Percentiles rank a stretch among this genome's conserved stretches.
These are phyloP conservation scores for Eubucco bourcierii DNA, from an alignment of 2,113 vertebrate genomes.

Conservation along the genomic window DNA sequence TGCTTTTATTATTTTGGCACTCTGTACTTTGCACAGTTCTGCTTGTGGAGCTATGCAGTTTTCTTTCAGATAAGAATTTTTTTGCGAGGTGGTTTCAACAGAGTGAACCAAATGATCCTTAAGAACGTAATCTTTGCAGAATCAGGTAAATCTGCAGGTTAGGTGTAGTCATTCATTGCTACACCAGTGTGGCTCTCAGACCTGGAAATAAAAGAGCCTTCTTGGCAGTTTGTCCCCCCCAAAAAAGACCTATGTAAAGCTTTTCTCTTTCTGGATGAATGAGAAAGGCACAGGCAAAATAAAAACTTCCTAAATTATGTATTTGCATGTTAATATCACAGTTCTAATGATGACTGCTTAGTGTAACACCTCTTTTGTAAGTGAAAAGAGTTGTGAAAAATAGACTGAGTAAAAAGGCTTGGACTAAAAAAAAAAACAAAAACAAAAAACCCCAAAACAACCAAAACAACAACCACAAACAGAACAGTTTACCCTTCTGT, in stretches of 20 bases:
- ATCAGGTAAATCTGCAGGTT: background rate
- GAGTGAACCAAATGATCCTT: background rate
- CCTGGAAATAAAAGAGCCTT: background rate
- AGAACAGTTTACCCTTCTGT: background rate
- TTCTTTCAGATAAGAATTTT: background rate
- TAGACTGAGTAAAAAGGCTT: background rate
- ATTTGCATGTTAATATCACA: background rate
- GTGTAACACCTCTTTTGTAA: background rate
- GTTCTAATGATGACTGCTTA: background rate
- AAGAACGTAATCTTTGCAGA: background rate
- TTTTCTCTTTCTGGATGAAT: background rate
- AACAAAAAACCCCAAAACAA: too few species aligned
- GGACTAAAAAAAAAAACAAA: background rate
- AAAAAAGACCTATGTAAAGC: background rate
- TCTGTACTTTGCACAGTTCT: slow-evolving; percentile 20
- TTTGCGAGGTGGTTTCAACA: background rate
- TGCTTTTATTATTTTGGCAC: slow-evolving; percentile 41
- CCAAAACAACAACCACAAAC: too few species aligned
- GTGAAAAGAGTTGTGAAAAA: background rate
- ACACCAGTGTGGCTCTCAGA: background rate
- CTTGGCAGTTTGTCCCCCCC: background rate
- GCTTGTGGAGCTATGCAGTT: background rate
- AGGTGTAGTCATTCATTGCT: background rate
- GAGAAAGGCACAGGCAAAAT: background rate
- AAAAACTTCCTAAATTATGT: background rate